Evolutionary conservation across 2,113 vertebrate genomes (phyloP).

Genomic region (Rostratula benghalensis): DNA sequence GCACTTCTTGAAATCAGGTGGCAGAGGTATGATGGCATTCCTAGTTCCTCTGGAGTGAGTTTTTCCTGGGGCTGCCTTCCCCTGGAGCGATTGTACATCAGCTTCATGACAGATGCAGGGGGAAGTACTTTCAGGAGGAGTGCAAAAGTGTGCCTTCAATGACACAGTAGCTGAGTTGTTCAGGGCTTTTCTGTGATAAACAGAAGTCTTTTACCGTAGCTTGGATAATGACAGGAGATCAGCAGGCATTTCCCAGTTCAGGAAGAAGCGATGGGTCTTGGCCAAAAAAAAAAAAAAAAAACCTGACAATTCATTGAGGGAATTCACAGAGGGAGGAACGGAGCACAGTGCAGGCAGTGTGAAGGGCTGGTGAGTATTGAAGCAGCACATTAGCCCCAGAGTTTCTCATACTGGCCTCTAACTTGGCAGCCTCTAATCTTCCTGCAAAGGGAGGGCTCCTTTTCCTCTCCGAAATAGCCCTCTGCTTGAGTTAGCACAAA

Average conservation of each 20-base stretch:
- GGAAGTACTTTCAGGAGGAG: not conserved
- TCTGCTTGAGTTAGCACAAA: not conserved
- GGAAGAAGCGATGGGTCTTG: not conserved
- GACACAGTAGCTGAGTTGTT: not conserved
- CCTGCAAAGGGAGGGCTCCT: not conserved
- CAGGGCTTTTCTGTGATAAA: not conserved
- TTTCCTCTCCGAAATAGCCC: not conserved
- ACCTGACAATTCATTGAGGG: not conserved
- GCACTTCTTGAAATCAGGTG: not conserved
- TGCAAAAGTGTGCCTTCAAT: not conserved
- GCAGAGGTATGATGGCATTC: not conserved
- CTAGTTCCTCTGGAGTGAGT: not conserved
- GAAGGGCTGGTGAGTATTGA: not conserved
- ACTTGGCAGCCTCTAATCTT: not conserved
- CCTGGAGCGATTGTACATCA: not conserved
- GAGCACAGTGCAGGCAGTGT: not conserved
- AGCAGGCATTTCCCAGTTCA: conserved; percentile 3
- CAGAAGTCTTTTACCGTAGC: not conserved
- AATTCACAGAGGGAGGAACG: not conserved
- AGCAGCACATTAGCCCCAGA: not conserved
- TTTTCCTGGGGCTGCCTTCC: not conserved
- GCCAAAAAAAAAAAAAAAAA: conserved; percentile 10
- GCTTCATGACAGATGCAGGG: not conserved
- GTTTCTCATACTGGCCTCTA: not conserved
- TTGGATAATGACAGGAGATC: not conserved